phyloP scores from a whole-genome alignment of 2,888 invertebrate species.

The Silvanus unidentatus region DNA sequence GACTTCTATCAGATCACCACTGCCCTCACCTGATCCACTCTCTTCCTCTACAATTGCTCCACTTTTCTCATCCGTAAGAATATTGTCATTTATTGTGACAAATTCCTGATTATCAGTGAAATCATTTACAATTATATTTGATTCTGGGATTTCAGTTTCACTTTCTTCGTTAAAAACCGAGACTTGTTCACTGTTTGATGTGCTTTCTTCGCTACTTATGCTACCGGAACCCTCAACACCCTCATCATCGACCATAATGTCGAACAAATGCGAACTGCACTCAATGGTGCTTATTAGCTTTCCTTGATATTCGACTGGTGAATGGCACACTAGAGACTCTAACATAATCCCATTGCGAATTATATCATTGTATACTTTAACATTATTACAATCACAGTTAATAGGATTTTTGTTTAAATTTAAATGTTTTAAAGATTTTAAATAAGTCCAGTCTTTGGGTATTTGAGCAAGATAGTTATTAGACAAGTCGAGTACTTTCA shows the following conservation, averaged over 20 bases:
- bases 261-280: constrained; percentile 19
- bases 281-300: constrained; percentile 28
- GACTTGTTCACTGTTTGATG: background rate
- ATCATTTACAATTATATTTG: constrained; percentile 22
- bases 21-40: constrained; percentile 32
- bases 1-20: constrained; percentile 29
- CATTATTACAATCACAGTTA: constrained; percentile 64
- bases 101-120: constrained; percentile 12
- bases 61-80: constrained; percentile 6
- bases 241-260: constrained; percentile 33
- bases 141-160: background rate
- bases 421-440: constrained; percentile 56
- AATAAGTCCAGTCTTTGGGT: constrained; percentile 50
- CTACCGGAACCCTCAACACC: constrained; percentile 32
- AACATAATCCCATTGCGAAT: constrained; percentile 32
- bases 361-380: constrained; percentile 58
- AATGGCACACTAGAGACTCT: constrained; percentile 33
- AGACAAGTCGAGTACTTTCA: constrained; percentile 54
- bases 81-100: too few relatives aligned
- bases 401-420: constrained; percentile 64
- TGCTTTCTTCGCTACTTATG: background rate
- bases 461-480: constrained; percentile 56
- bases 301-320: constrained; percentile 32
- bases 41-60: constrained; percentile 18
- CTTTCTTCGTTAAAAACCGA: background rate